A percentile compares a stretch with the other conserved stretches of the same genome.
Conservation (phyloP, 2,113 vertebrate species). For the Actenoides hombroni region DNA sequence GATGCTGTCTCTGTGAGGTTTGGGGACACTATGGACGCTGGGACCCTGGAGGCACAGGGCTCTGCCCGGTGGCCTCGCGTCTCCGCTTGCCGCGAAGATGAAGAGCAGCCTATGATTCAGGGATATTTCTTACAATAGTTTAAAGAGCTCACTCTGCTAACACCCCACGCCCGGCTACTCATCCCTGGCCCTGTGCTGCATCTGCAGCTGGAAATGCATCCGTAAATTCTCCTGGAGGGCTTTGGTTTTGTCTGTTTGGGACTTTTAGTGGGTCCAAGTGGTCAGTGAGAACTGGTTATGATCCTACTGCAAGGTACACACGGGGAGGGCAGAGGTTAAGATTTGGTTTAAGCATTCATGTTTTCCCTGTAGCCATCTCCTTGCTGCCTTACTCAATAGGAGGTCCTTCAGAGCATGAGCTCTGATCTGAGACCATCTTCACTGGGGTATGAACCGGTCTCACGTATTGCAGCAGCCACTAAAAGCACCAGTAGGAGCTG, state of each 20-base stretch:
- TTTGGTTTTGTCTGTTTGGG: neutral
- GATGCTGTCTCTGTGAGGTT: accelerated
- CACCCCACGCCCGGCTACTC: too few species aligned
- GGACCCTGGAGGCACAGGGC: accelerated
- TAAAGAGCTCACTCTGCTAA: neutral
- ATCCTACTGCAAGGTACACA: neutral
- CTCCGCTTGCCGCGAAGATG: neutral
- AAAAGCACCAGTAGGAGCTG: neutral
- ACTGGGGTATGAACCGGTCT: neutral
- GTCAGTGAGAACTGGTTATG: neutral
- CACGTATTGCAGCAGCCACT: neutral
- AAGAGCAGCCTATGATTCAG: neutral
- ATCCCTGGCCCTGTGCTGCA: neutral
- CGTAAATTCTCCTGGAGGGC: neutral
- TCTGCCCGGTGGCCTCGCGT: neutral
- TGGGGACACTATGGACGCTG: neutral
- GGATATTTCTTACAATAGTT: neutral
- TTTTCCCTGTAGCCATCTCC: neutral
- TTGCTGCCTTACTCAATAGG: neutral
- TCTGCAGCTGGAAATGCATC: neutral
- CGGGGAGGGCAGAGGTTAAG: neutral
- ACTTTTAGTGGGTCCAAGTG: neutral
- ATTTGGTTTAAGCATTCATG: neutral
- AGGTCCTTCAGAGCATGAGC: neutral
- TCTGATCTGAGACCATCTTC: neutral